Conservation (phyloP, 2,113 vertebrate genomes). For the Cinclus cinclus region DNA sequence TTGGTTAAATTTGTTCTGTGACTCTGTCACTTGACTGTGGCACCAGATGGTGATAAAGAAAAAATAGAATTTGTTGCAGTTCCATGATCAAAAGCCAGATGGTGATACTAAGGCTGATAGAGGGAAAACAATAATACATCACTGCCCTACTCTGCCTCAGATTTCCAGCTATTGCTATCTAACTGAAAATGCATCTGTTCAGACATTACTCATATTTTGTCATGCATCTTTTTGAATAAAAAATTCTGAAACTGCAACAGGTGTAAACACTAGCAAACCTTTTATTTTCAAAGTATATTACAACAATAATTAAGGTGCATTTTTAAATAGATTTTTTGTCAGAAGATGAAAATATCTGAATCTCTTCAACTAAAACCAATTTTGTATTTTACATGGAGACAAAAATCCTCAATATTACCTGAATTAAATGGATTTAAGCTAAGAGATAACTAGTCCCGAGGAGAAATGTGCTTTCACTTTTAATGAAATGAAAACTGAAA, state of each 20-base stretch:
- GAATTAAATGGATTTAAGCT: background rate
- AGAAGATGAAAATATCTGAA: background rate
- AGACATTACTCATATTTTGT: constrained; percentile 9
- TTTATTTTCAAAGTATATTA: background rate
- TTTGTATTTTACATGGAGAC: background rate
- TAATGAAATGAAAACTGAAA: background rate
- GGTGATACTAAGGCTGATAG: constrained; percentile 66
- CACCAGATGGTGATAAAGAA: constrained; percentile 59
- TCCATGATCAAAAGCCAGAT: constrained; percentile 65
- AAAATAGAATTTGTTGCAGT: constrained; percentile 68
- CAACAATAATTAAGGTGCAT: background rate
- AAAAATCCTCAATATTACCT: background rate
- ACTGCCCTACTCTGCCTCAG: background rate
- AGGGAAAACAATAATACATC: constrained; percentile 40
- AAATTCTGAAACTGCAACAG: background rate
- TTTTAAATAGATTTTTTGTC: background rate
- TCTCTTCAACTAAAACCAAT: background rate
- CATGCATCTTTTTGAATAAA: background rate
- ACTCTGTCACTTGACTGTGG: background rate
- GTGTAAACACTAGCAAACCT: background rate
- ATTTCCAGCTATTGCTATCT: constrained; percentile 32
- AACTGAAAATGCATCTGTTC: constrained; percentile 48
- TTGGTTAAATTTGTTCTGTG: constrained; percentile 12
- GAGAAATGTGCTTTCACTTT: background rate
- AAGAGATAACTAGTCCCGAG: background rate